These are phyloP conservation scores for Porites divaricata DNA, from an alignment of 92 coral and sea anemone genomes.

Conservation along the genomic window DNA sequence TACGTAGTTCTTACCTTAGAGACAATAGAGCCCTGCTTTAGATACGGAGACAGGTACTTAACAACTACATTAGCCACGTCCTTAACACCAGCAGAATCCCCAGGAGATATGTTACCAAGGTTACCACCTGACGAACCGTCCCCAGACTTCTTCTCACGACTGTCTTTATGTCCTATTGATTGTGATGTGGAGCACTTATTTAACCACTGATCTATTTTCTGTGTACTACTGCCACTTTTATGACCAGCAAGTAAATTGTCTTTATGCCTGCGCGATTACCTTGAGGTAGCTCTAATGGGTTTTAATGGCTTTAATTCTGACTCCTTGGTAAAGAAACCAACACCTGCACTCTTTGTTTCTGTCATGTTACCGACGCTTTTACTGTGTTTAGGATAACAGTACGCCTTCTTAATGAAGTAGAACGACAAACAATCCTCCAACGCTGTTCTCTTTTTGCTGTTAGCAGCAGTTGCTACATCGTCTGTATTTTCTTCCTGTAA, in stretches of 20 bases:
- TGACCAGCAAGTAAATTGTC: background rate
- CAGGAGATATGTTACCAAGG: slow-evolving; percentile 33
- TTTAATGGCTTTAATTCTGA: slow-evolving; percentile 30
- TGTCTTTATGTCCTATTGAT: background rate
- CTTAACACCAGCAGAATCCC: slow-evolving; percentile 51
- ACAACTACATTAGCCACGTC: slow-evolving; percentile 90
- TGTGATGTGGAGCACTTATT: background rate
- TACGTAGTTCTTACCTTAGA: slow-evolving; percentile 71
- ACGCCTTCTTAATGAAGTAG: too few species aligned
- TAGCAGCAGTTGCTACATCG: background rate
- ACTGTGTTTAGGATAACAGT: background rate
- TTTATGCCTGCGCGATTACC: background rate
- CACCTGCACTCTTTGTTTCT: background rate
- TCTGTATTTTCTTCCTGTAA: background rate
- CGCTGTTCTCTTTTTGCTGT: background rate
- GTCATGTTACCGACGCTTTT: background rate
- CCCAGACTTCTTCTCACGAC: background rate
- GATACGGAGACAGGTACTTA: slow-evolving; percentile 85
- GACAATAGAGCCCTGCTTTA: slow-evolving; percentile 80
- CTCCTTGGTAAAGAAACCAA: background rate
- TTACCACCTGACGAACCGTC: slow-evolving; percentile 5
- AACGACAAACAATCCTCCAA: slow-evolving; percentile 13
- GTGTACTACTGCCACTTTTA: background rate
- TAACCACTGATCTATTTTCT: background rate
- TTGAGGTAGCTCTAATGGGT: slow-evolving; percentile 6